Base-by-base conservation (phyloP, 1,140 invertebrate genomes). In the Anastatus disparis region DNA sequence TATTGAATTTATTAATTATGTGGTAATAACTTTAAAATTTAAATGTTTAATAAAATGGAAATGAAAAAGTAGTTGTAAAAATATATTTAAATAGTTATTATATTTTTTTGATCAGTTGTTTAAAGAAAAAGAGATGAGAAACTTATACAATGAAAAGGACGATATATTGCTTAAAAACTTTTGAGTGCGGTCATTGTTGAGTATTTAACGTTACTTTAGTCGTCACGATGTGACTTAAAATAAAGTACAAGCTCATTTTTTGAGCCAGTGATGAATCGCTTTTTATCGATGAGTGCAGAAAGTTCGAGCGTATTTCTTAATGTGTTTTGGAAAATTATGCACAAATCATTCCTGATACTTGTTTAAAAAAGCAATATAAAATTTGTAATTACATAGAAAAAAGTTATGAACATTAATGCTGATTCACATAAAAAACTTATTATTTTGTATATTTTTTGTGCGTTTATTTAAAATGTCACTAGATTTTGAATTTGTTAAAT, bases 191-290 rank as follows among this genome's bases (percentile, higher is more conserved):
- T 55, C 35, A 26, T 64, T 64, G 35, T 70, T 58, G 40, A 56
- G 52, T 63, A 58, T 58, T 70, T 64, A 35, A 63, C 42, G 40
- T 56, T 63, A 29, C 52, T 50, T 70, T 56, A 48, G 56, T 64
- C 3, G 24, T 20, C 42, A 63, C 56, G 31, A 63, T 50, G 68
- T 63, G 50, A 70, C 59, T 55, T 70, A 56, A 44, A 69, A 55
- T n/a, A 8, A 55, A 58, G 61, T 70, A 70, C 61, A 63, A 70
- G 61, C 61, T 64, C 68, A 58, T 64, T 64, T 61, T 22, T 64
- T 64, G 61, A 70, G 68, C 52, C 50, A 64, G 68, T 64, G 68
- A 58, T 63, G 50, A 70, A 53, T 63, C n/a, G 48, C 52, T 70
- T 64, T 70, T 64, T 70, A 63, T 63, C 26, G 35, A 64, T 64